Conservation (phyloP, 2,113 vertebrate genomes). For the Cochlearius cochlearius region DNA sequence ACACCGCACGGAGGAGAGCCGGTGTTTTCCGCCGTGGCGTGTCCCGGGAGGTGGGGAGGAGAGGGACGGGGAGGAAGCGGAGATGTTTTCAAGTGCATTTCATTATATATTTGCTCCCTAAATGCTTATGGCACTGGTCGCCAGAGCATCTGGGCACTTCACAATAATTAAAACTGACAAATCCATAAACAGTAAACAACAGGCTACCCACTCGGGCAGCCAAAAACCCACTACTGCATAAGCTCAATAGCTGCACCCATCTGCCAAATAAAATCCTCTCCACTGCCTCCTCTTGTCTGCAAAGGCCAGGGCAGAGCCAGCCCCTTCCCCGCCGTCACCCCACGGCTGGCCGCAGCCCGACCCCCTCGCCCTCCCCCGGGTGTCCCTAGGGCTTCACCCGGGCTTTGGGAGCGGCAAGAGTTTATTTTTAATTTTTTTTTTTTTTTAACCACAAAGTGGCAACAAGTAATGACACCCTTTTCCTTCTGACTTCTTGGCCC, state of each 20-base stretch:
- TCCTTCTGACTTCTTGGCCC: constrained; percentile 59
- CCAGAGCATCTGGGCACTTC: constrained; percentile 70
- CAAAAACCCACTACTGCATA: constrained; percentile 66
- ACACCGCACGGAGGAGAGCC: rapidly evolving
- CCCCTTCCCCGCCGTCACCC: background rate
- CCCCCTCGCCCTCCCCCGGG: background rate
- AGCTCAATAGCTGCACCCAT: constrained; percentile 67
- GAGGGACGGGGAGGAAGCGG: background rate
- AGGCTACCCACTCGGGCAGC: constrained; percentile 67
- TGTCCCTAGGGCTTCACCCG: background rate
- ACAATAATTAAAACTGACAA: constrained; percentile 74
- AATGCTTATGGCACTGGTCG: constrained; percentile 56
- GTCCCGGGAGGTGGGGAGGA: background rate
- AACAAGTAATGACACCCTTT: constrained; percentile 43
- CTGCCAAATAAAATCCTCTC: constrained; percentile 62
- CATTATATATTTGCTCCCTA: constrained; percentile 51
- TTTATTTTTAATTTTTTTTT: background rate
- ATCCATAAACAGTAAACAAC: constrained; percentile 72
- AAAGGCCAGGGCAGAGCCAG: background rate
- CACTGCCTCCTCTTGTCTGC: constrained; percentile 12
- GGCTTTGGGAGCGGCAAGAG: background rate
- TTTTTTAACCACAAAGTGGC: background rate
- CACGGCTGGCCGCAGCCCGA: background rate
- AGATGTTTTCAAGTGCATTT: constrained; percentile 24
- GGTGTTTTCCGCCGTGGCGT: background rate